These are phyloP conservation scores for Sialis lutaria DNA, from an alignment of 2,888 invertebrate species.

Conservation along the genomic window DNA sequence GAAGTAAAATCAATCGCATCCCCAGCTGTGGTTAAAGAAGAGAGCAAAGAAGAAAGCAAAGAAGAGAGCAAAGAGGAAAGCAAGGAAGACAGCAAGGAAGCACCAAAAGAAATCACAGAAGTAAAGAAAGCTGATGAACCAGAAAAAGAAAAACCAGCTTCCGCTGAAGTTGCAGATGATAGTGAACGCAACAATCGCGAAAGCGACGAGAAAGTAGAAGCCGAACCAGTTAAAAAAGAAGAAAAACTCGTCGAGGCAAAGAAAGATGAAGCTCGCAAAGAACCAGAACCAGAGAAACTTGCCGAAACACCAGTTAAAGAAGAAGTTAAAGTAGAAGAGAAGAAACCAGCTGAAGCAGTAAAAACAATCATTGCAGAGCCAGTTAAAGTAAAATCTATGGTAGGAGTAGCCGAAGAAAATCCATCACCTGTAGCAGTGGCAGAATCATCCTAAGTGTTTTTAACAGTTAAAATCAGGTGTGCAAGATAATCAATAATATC, in stretches of 20 bases:
- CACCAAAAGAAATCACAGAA: not conserved
- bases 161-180: not conserved
- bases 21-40: not conserved
- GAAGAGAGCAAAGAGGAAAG: not conserved
- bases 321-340: slow-evolving; percentile 1
- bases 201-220: not conserved
- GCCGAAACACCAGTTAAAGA: not conserved
- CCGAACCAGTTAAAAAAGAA: not conserved
- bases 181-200: too few relatives aligned
- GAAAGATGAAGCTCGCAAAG: not conserved
- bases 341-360: slow-evolving; percentile 2
- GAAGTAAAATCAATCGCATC: not conserved
- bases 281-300: not conserved
- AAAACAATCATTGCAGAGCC: not conserved
- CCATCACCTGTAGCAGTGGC: slow-evolving; percentile 1
- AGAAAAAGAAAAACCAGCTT: not conserved
- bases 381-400: not conserved
- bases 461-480: not conserved
- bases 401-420: not conserved
- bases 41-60: not conserved
- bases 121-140: not conserved
- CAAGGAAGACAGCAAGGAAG: not conserved
- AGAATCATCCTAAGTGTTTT: not conserved
- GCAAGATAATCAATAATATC: not conserved
- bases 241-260: not conserved